Base-by-base conservation (phyloP, 2,113 vertebrate genomes). In the Monopterus albus region DNA sequence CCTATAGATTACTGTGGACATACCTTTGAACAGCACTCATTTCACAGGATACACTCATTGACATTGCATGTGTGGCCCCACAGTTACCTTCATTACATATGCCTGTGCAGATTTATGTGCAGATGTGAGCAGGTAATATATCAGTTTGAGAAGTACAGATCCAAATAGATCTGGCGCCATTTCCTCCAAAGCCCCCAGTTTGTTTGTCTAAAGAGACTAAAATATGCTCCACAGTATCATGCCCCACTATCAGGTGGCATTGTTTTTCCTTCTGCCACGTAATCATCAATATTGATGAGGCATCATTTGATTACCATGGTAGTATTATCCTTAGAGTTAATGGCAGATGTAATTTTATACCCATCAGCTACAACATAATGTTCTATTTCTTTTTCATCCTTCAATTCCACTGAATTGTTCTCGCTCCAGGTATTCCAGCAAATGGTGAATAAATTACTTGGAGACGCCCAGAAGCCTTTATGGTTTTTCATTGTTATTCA, bases 361-460 rank as follows among this genome's bases (percentile, higher is more conserved):
- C 82, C 77, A 83, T 87, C 77, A 87, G 79, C 74, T 52, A 83
- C 69, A 82, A 83, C 72, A 68, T 73, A 78, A 87, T 75, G 64
- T 83, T 81, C 71, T 60, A 71, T 87, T 85, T 81, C 81, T 87
- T 78, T 83, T 77, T 84, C 77, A 71, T 82, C 79, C 81, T 74
- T 80, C 82, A 83, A 72, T 87, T 87, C 82, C 76, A 80, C 78
- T 9, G 62, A 75, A 86, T 86, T 87, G 82, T 84, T 87, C 70
- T 78, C 83, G 78, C 88, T 87, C 74, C 85, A 89, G 83, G 85
- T 91, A 79, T 83, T 79, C 86, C 40, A 10, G 77, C 67, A 88
- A 89, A 89, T 78, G 77, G 84, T 78, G 85, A 89, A 88, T 90
- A 89, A 86, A 90, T 89, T 84, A 90, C 88, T 68, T 20, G 39